Percentiles rank a stretch among this genome's conserved stretches.
Evolutionary conservation across 2,113 vertebrate genomes (phyloP).

Genomic region (Cephalophus harveyi): DNA sequence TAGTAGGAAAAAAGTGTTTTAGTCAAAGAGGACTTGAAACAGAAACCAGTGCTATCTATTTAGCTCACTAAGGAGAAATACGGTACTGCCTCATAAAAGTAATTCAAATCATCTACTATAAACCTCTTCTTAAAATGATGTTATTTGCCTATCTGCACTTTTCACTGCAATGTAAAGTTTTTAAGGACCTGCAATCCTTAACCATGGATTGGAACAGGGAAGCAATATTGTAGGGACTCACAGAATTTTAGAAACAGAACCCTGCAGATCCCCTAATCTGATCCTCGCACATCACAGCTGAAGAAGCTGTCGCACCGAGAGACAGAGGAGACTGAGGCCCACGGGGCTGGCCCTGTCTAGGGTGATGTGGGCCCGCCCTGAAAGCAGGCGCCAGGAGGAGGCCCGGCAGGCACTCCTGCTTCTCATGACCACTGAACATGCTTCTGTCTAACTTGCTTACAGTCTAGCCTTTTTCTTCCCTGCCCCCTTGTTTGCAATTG

Average conservation of each 20-base stretch:
- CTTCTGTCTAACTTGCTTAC: neutral
- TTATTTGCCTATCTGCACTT: neutral
- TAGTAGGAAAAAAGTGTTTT: neutral
- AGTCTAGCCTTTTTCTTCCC: neutral
- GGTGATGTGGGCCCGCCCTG: neutral
- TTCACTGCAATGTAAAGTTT: neutral
- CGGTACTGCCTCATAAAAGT: neutral
- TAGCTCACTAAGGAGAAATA: conserved; percentile 14
- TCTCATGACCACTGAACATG: neutral
- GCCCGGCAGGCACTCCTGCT: neutral
- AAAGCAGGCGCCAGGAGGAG: neutral
- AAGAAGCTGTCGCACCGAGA: neutral
- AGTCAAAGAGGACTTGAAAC: conserved; percentile 45
- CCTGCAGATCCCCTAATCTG: neutral
- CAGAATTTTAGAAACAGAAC: conserved; percentile 11
- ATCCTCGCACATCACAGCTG: neutral
- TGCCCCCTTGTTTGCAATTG: neutral
- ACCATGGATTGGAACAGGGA: conserved; percentile 20
- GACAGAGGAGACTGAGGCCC: neutral
- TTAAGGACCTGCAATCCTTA: conserved; percentile 21
- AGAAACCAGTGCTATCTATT: neutral
- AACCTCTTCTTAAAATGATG: conserved; percentile 11
- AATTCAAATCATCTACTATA: neutral
- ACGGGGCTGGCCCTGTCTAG: neutral
- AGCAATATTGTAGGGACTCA: neutral